Evolutionary conservation across 2,113 vertebrate genomes (phyloP), one percentile per base, ranked within the genome.

Genomic region (Corydoras maculifer): DNA sequence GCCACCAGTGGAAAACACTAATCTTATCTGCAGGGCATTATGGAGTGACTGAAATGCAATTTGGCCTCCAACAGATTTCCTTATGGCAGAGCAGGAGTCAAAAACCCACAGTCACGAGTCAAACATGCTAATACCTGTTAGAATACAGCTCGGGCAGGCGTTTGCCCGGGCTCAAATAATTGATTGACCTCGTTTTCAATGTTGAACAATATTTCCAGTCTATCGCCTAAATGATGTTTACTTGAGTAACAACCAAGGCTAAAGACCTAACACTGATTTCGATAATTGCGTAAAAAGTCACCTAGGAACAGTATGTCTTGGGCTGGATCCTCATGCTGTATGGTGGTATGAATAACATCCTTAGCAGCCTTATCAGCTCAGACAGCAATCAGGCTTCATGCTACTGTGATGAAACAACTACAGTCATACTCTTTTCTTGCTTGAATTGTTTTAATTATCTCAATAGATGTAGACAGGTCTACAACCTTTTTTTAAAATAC

Each of bases 141-240:
- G 84, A 86, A 69, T 73, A 82, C 59, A 75, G 80, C 76, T 72
- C 48, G 54, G 63, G 78, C 77, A 76, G 81, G 77, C 75, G 79
- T 66, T 83, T 85, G 82, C 78, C 80, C 60, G 82, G 80, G 85
- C 85, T 87, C 85, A 84, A 89, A 84, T 86, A 90, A 91, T 90
- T 89, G 88, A 88, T 92, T 92, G 92, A 90, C 90, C 80, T 78
- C 86, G 85, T 91, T 93, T 92, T 92, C 92, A 92, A 88, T 86
- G 84, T 86, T 30, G 83, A 85, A 82, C 87, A 81, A 81, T 82
- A 75, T 86, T 90, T 90, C 79, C 84, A 82, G 83, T 91, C 43
- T 76, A 77, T 88, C 89, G 75, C 79, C 84, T 84, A 87, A 92
- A 43, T 43, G 35, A 43, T 43, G 68, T 5, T 58, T 77, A 85